Conservation (phyloP, 2,888 invertebrate species). For the Silvanus unidentatus region DNA sequence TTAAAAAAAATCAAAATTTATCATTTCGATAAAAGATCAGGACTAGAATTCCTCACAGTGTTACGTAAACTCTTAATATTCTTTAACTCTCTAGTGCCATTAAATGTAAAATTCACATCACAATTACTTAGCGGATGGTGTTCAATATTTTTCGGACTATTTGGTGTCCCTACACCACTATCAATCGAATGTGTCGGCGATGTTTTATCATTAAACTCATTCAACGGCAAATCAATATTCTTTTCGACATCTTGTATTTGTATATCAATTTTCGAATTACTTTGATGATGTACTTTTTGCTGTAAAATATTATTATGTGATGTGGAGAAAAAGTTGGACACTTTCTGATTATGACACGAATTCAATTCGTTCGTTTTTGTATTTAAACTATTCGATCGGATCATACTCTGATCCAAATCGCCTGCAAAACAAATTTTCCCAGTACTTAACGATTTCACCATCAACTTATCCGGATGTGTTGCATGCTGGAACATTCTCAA, state of each 20-base stretch:
- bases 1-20: constrained; percentile 1
- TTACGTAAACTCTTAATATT: constrained; percentile 52
- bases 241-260: constrained; percentile 37
- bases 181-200: constrained; percentile 46
- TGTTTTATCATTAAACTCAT: constrained; percentile 20
- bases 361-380: constrained; percentile 18
- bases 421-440: constrained; percentile 34
- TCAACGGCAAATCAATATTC: constrained; percentile 19
- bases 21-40: constrained; percentile 33
- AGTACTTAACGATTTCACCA: constrained; percentile 43
- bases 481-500: constrained; percentile 36
- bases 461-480: constrained; percentile 25
- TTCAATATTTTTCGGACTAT: constrained; percentile 46
- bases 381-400: constrained; percentile 36
- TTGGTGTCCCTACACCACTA: constrained; percentile 61
- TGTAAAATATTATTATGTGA: constrained; percentile 66
- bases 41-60: constrained; percentile 31
- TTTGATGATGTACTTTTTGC: constrained; percentile 48
- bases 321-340: constrained; percentile 58
- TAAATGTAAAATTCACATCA: constrained; percentile 74
- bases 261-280: constrained; percentile 36
- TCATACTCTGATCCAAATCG: constrained; percentile 21
- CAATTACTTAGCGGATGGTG: constrained; percentile 70
- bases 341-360: constrained; percentile 19
- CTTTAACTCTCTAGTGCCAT: constrained; percentile 74